A percentile compares a stretch with the other conserved stretches of the same genome.
These are phyloP conservation scores for Apodemus agrarius DNA, from an alignment of 2,797 vertebrate genomes.

Conservation along the genomic window DNA sequence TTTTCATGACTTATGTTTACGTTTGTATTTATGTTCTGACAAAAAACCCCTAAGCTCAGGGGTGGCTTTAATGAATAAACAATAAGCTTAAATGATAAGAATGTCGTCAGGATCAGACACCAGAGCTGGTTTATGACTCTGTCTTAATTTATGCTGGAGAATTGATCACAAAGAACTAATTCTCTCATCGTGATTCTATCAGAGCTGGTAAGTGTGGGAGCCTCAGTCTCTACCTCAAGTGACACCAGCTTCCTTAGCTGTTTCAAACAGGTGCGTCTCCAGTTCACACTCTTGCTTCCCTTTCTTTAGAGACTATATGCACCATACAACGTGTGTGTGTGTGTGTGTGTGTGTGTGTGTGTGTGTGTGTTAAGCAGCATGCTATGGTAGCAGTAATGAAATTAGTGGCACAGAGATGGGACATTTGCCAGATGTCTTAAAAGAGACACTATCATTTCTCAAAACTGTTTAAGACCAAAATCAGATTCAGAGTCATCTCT, in stretches of 20 bases:
- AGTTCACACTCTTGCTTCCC: not conserved
- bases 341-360: slow-evolving; percentile 36
- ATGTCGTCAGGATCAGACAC: slow-evolving; percentile 57
- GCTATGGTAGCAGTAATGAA: not conserved
- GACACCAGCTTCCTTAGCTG: slow-evolving; percentile 2
- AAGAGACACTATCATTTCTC: slow-evolving; percentile 1
- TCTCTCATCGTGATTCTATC: slow-evolving; percentile 15
- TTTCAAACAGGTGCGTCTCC: not conserved
- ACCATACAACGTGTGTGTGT: not conserved
- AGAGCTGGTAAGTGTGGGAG: not conserved
- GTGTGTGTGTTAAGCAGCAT: not conserved
- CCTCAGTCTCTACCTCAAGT: not conserved
- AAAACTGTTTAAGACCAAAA: slow-evolving; percentile 12
- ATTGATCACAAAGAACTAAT: slow-evolving; percentile 57
- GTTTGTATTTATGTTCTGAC: slow-evolving; percentile 71
- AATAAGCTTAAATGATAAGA: slow-evolving; percentile 74
- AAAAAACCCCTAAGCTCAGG: slow-evolving; percentile 51
- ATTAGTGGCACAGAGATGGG: not conserved
- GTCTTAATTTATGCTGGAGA: slow-evolving; percentile 63
- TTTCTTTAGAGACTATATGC: not conserved
- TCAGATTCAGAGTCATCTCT: not conserved
- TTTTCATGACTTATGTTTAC: slow-evolving; percentile 68
- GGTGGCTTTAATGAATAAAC: slow-evolving; percentile 76
- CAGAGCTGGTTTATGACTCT: slow-evolving; percentile 42
- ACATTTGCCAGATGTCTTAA: slow-evolving; percentile 28